Conservation (phyloP, 2,888 invertebrate species). For the Thymelicus acteon region DNA sequence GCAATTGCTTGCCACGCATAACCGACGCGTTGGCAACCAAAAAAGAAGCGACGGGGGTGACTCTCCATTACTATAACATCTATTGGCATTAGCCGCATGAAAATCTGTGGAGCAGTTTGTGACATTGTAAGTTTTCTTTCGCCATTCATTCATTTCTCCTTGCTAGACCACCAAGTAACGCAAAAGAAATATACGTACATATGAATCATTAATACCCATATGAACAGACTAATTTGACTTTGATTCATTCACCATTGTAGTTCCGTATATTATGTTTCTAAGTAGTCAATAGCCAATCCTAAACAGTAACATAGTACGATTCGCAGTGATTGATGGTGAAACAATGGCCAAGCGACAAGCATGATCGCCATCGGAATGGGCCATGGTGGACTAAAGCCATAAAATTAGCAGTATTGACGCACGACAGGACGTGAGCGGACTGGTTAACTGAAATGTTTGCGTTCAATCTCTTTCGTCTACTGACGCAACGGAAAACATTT, state of each 20-base stretch:
- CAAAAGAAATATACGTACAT: too few species aligned
- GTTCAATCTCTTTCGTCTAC: background rate
- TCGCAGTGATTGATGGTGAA: constrained; percentile 30
- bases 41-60: too few species aligned
- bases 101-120: too few species aligned
- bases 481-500: background rate
- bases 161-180: too few species aligned
- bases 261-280: background rate
- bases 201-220: too few species aligned
- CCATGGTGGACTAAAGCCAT: constrained; percentile 33
- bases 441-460: background rate
- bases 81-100: too few species aligned
- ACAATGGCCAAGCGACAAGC: constrained; percentile 24
- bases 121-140: too few species aligned
- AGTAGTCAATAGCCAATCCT: constrained; percentile 37
- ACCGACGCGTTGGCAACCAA: too few species aligned
- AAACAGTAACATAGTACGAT: constrained; percentile 20
- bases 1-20: too few species aligned
- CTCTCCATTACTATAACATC: too few species aligned
- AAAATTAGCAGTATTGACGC: constrained; percentile 45
- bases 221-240: too few species aligned
- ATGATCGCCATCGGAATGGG: constrained; percentile 31
- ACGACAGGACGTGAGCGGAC: constrained; percentile 30
- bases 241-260: background rate
- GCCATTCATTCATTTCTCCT: too few species aligned